phyloP scores from a whole-genome alignment of 2,888 invertebrate species.

The Boloria selene region DNA sequence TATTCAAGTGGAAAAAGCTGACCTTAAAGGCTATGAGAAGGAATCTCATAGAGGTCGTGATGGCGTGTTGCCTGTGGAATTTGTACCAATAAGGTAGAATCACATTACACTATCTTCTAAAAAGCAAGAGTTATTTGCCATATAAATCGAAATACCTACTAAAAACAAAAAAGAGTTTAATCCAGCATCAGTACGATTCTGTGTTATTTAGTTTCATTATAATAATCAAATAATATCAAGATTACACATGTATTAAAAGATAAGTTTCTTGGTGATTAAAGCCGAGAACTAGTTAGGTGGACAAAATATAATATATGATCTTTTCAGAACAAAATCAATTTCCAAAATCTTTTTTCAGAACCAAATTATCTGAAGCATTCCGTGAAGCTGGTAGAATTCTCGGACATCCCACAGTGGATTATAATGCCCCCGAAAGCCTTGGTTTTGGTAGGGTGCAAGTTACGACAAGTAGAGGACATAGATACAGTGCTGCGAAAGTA shows the following conservation, averaged over 20 bases:
- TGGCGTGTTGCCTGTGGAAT: conserved; percentile 84
- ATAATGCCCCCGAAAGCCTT: conserved; percentile 83
- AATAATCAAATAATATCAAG: too few relatives aligned
- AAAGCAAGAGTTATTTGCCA: too few relatives aligned
- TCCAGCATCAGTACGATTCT: too few relatives aligned
- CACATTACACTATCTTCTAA: not conserved
- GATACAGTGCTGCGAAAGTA: conserved; percentile 86
- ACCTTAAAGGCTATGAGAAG: conserved; percentile 71
- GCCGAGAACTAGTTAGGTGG: too few relatives aligned
- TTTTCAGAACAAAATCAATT: too few relatives aligned
- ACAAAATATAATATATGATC: too few relatives aligned
- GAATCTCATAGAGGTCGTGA: conserved; percentile 81
- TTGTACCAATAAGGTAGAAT: conserved; percentile 77
- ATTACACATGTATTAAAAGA: too few relatives aligned
- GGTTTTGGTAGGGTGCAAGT: conserved; percentile 87
- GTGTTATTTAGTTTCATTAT: too few relatives aligned
- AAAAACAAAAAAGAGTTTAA: too few relatives aligned
- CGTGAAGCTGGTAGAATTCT: conserved; percentile 84
- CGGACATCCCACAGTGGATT: conserved; percentile 86
- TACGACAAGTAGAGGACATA: conserved; percentile 80
- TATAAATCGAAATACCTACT: too few relatives aligned
- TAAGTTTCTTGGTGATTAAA: too few relatives aligned
- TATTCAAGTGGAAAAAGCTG: conserved; percentile 82
- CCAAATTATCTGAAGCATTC: conserved; percentile 73
- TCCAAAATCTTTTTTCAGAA: conserved; percentile 59